Conservation (phyloP, 2,113 vertebrate species). For the Carollia perspicillata region DNA sequence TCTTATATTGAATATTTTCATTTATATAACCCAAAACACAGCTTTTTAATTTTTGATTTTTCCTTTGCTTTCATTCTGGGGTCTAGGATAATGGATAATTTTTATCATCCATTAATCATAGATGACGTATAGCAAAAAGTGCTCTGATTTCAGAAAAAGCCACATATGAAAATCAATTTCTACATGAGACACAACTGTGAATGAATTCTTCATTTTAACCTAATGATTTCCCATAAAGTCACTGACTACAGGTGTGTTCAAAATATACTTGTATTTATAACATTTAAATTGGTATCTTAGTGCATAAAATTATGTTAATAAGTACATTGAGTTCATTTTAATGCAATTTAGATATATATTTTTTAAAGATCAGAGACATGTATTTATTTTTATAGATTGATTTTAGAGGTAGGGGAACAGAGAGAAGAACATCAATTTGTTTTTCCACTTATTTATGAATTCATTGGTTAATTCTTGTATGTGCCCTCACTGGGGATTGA, state of each 20-base stretch:
- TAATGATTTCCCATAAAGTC: background rate
- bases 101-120: background rate
- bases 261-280: background rate
- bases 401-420: no score
- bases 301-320: background rate
- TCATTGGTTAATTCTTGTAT: no score
- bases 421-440: no score
- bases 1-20: background rate
- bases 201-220: background rate
- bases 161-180: conserved; percentile 27
- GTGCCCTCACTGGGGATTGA: no score
- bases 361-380: no score
- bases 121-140: background rate
- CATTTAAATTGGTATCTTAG: background rate
- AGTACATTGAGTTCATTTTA: background rate
- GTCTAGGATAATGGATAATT: background rate
- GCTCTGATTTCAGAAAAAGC: background rate
- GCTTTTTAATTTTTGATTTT: background rate
- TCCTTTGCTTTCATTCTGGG: background rate
- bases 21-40: background rate
- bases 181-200: background rate
- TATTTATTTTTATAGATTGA: no score
- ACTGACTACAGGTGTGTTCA: background rate
- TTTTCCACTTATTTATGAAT: no score
- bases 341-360: background rate